Evolutionary conservation across 2,113 vertebrate genomes (phyloP).

Genomic region (Calidris pugnax): DNA sequence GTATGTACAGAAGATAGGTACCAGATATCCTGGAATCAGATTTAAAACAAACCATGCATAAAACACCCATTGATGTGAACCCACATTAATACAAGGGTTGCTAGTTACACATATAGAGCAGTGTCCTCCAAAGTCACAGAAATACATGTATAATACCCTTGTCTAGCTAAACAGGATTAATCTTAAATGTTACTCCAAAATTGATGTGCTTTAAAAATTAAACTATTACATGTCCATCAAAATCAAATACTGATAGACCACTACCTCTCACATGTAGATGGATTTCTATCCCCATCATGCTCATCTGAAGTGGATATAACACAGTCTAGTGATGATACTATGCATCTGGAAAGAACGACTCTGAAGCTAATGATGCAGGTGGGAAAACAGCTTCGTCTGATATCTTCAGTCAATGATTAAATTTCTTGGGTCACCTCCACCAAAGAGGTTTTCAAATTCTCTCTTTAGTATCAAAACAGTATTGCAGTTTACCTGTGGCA

Average conservation of each 20-base stretch:
- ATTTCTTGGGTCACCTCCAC: not conserved
- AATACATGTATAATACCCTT: not conserved
- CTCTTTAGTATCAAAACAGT: not conserved
- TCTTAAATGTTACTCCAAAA: not conserved
- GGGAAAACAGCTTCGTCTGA: not conserved
- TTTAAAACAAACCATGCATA: not conserved
- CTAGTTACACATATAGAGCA: not conserved
- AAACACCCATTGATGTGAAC: not conserved
- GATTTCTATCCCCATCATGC: not conserved
- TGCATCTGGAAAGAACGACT: not conserved
- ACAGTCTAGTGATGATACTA: not conserved
- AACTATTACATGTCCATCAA: not conserved
- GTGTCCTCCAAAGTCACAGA: not conserved
- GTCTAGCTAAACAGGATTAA: not conserved
- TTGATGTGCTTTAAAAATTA: not conserved
- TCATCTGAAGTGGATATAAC: not conserved
- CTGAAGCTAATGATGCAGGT: not conserved
- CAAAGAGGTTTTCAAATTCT: not conserved
- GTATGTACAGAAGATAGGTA: not conserved
- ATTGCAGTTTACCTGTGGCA: not conserved
- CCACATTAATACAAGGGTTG: not conserved
- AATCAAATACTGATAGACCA: not conserved
- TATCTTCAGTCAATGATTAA: not conserved
- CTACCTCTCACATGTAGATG: not conserved
- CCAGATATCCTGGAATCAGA: not conserved